Evolutionary conservation across 2,888 invertebrate species (phyloP).

Genomic region (Caenorhabditis parvicauda): DNA sequence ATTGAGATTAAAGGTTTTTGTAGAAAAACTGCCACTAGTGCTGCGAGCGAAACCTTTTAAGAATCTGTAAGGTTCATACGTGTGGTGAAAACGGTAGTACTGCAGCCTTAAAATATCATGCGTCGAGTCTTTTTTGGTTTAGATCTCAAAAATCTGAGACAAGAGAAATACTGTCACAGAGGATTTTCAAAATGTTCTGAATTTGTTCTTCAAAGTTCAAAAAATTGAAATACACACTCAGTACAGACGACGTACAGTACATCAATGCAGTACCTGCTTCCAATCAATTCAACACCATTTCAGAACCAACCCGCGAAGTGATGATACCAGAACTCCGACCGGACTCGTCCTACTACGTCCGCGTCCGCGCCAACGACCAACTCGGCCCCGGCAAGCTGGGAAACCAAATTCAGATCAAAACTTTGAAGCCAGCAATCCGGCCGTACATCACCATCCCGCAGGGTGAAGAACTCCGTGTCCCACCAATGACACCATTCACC

Average conservation of each 20-base stretch:
- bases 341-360: slow-evolving; percentile 53
- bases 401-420: slow-evolving; percentile 52
- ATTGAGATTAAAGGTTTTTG: slow-evolving; percentile 43
- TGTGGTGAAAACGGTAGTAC: not conserved
- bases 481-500: slow-evolving; percentile 53
- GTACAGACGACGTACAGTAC: too few relatives aligned
- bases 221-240: too few relatives aligned
- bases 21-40: not conserved
- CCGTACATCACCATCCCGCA: slow-evolving; percentile 57
- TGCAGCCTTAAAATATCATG: not conserved
- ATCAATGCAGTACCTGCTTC: too few relatives aligned
- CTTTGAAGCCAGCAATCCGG: slow-evolving; percentile 54
- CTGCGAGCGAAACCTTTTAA: not conserved
- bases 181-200: too few relatives aligned
- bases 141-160: not conserved
- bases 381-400: slow-evolving; percentile 58
- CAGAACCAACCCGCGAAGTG: slow-evolving; percentile 48
- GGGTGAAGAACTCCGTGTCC: slow-evolving; percentile 52
- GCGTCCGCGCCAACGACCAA: slow-evolving; percentile 57
- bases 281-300: slow-evolving; percentile 4
- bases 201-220: too few relatives aligned
- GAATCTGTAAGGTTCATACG: too few relatives aligned
- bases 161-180: not conserved
- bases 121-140: not conserved
- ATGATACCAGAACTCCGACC: slow-evolving; percentile 51